phyloP scores from a whole-genome alignment of 2,797 vertebrate genomes.

The Parauchenoglanis ngamensis region DNA sequence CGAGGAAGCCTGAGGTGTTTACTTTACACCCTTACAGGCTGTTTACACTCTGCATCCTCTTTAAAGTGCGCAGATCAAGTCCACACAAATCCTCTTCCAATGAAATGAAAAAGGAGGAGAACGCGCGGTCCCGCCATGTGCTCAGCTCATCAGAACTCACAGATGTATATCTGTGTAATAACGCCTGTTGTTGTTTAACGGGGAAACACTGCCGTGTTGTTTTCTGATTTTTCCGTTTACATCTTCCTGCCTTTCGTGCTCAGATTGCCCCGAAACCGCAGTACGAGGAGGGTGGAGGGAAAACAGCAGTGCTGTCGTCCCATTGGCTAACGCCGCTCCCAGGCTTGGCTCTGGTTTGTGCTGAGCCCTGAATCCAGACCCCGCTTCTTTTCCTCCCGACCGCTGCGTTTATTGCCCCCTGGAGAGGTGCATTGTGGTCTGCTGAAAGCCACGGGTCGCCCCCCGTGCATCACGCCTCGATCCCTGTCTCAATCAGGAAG shows the following conservation, averaged over 20 bases:
- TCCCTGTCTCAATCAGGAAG: constrained; percentile 62
- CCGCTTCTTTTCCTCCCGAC: constrained; percentile 63
- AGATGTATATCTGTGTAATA: constrained; percentile 23
- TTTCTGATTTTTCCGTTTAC: not conserved
- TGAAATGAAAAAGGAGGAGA: not conserved
- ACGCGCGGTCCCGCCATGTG: constrained; percentile 25
- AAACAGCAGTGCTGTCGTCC: not conserved
- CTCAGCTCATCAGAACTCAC: constrained; percentile 24
- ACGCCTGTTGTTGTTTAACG: not conserved
- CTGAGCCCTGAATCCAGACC: constrained; percentile 62
- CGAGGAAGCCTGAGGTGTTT: not conserved
- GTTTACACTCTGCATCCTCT: not conserved
- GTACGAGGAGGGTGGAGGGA: not conserved
- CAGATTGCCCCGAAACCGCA: not conserved
- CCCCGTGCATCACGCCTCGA: constrained; percentile 61
- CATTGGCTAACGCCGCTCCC: constrained; percentile 19
- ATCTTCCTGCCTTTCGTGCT: constrained; percentile 18
- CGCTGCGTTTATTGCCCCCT: constrained; percentile 70
- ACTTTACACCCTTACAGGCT: no score
- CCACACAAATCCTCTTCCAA: not conserved
- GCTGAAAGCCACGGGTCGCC: constrained; percentile 64
- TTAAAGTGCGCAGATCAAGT: not conserved
- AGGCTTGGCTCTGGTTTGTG: constrained; percentile 41
- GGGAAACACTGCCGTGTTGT: constrained; percentile 14
- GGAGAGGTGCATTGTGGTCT: constrained; percentile 74